phyloP scores from a whole-genome alignment of 2,888 invertebrate species.

The Entomobrya multifasciata region DNA sequence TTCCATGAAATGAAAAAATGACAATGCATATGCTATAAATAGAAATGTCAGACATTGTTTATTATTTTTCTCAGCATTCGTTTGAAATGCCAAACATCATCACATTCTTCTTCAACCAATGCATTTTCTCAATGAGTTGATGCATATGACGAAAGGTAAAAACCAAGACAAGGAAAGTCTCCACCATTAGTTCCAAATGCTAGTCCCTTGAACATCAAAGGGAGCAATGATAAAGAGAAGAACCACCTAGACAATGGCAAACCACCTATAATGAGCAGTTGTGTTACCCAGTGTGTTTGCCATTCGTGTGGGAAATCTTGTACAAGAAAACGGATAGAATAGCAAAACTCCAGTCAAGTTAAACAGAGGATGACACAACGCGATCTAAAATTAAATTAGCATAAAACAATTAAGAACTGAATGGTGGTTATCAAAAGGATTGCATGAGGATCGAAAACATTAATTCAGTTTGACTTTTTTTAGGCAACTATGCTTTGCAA shows the following conservation, averaged over 20 bases:
- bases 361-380: constrained; percentile 84
- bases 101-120: neutral
- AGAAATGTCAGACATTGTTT: no score
- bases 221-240: constrained; percentile 81
- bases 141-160: constrained; percentile 80
- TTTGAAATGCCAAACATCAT: neutral
- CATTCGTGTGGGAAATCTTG: constrained; percentile 83
- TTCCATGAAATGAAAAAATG: no score
- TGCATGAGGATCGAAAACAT: no score
- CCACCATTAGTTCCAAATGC: constrained; percentile 79
- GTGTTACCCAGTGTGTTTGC: constrained; percentile 83
- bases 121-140: constrained; percentile 81
- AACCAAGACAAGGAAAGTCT: constrained; percentile 80
- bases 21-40: no score
- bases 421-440: no score
- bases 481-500: neutral
- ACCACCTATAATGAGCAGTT: constrained; percentile 84
- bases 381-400: constrained; percentile 81
- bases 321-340: constrained; percentile 83
- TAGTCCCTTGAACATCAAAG: constrained; percentile 80
- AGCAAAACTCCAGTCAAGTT: constrained; percentile 83
- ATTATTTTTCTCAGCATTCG: no score
- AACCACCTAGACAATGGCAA: constrained; percentile 82
- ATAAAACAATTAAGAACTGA: neutral
- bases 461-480: neutral